These are phyloP conservation scores for Pelodiscus sinensis DNA, from an alignment of 2,113 vertebrate species.

Conservation along the genomic window DNA sequence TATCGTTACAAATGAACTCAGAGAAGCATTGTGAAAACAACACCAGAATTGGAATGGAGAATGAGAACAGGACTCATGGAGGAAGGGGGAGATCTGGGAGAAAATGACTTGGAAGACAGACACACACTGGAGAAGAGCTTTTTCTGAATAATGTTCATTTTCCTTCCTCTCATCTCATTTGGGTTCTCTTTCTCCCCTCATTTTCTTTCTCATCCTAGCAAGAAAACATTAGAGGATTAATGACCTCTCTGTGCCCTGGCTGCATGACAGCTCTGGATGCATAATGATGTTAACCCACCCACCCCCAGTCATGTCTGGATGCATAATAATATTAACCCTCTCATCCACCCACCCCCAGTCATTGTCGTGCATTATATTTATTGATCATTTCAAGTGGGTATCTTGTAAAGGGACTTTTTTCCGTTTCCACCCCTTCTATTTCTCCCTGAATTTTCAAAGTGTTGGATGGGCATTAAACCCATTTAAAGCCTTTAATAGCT, in stretches of 20 bases:
- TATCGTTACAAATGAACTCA: not conserved
- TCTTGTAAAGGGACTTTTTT: not conserved
- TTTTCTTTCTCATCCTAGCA: not conserved
- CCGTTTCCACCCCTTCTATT: not conserved
- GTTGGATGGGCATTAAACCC: not conserved
- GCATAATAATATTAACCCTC: not conserved
- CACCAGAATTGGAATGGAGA: not conserved
- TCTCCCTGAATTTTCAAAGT: not conserved
- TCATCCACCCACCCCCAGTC: not conserved
- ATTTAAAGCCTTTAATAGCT: not conserved
- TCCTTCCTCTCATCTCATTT: not conserved
- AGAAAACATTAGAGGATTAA: not conserved
- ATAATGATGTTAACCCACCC: not conserved
- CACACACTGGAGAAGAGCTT: not conserved
- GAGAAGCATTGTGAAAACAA: not conserved
- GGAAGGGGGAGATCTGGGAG: not conserved
- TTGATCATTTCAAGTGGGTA: not conserved
- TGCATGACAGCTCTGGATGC: not conserved
- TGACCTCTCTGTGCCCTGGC: not conserved
- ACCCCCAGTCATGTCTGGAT: not conserved
- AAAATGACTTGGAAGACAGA: not conserved
- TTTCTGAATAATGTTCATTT: not conserved
- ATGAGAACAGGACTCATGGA: not conserved
- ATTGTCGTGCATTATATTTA: not conserved
- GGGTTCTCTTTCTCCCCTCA: not conserved